Evolutionary conservation across 2,797 vertebrate genomes (phyloP).

Genomic region (Sebastiscus albofasciatus): DNA sequence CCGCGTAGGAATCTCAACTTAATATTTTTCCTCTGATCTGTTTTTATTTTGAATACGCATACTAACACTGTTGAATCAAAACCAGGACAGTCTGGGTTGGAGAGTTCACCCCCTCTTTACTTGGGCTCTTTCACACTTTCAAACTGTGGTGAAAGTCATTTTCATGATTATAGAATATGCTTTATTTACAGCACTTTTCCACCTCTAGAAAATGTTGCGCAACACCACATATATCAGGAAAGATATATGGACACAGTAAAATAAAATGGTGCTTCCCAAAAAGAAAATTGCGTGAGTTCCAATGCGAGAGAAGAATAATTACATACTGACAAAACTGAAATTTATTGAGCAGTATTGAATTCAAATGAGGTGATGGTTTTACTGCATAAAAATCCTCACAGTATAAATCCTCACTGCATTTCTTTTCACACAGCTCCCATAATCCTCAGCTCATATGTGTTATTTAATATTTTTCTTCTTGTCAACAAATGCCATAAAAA

Average conservation of each 20-base stretch:
- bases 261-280: slow-evolving; percentile 5
- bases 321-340: slow-evolving; percentile 15
- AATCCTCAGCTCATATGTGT: background rate
- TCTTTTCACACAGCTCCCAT: background rate
- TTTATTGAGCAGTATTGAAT: slow-evolving; percentile 22
- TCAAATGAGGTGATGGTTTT: background rate
- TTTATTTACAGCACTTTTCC: background rate
- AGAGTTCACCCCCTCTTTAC: background rate
- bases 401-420: background rate
- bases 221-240: background rate
- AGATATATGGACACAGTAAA: slow-evolving; percentile 4
- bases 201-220: background rate
- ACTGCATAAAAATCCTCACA: background rate
- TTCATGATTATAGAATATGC: background rate
- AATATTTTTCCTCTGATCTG: background rate
- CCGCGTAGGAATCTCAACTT: background rate
- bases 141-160: background rate
- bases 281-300: background rate
- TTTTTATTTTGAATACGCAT: slow-evolving; percentile 22
- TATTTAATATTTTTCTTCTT: background rate
- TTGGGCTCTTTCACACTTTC: background rate
- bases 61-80: slow-evolving; percentile 21
- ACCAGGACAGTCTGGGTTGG: background rate
- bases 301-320: slow-evolving; percentile 23
- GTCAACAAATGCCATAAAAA: background rate